Conservation (phyloP, 2,888 invertebrate species). For the Leucophenga maculata region DNA sequence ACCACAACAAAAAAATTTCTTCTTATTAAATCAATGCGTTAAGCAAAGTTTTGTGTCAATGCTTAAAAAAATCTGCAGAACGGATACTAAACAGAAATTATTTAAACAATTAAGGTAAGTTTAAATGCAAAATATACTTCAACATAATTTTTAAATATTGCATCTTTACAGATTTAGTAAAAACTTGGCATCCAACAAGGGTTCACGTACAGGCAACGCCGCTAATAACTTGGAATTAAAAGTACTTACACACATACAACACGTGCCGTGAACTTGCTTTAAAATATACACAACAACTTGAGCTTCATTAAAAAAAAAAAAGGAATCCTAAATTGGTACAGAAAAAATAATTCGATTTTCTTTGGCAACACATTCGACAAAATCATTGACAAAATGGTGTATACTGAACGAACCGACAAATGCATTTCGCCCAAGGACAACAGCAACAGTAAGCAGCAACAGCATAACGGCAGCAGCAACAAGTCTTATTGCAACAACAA, state of each 20-base stretch:
- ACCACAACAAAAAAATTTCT: conserved; percentile 2
- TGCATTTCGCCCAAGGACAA: conserved; percentile 53
- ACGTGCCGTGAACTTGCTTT: conserved; percentile 69
- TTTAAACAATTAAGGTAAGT: conserved; percentile 52
- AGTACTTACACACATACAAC: conserved; percentile 70
- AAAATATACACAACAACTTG: conserved; percentile 31
- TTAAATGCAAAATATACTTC: not conserved
- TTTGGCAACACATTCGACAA: conserved; percentile 31
- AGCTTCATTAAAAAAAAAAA: conserved; percentile 15
- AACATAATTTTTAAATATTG: not conserved
- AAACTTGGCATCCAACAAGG: conserved; percentile 67
- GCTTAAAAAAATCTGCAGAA: conserved; percentile 63
- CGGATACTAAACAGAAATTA: conserved; percentile 57
- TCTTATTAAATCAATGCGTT: conserved; percentile 51
- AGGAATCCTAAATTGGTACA: conserved; percentile 14
- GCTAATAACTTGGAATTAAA: conserved; percentile 71
- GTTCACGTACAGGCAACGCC: conserved; percentile 71
- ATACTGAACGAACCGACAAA: conserved; percentile 68
- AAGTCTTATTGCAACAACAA: conserved; percentile 18
- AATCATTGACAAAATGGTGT: conserved; percentile 59
- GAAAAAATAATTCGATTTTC: conserved; percentile 39
- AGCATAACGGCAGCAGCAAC: conserved; percentile 25
- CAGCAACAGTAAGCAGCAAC: conserved; percentile 35
- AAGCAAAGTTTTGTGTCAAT: conserved; percentile 70
- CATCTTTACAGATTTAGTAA: conserved; percentile 64